phyloP scores from a whole-genome alignment of 2,888 invertebrate genomes.

The Escarpia spicata region DNA sequence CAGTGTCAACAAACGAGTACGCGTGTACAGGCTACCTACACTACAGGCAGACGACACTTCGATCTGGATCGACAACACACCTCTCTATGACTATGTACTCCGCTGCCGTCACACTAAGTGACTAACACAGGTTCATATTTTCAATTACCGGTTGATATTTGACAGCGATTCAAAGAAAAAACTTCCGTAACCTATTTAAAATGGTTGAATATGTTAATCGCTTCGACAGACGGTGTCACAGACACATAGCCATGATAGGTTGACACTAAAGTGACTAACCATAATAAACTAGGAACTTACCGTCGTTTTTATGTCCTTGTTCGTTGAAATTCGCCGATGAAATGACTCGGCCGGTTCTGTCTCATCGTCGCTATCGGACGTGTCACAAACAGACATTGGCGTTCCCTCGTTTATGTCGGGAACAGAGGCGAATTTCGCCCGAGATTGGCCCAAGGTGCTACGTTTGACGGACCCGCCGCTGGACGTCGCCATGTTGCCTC shows the following conservation, averaged over 20 bases:
- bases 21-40: too few species aligned
- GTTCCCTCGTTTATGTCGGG: neutral
- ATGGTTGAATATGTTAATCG: neutral
- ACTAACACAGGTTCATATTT: neutral
- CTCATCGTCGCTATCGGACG: constrained; percentile 85
- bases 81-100: too few species aligned
- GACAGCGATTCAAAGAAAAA: neutral
- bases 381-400: constrained; percentile 64
- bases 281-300: constrained; percentile 69
- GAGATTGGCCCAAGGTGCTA: neutral
- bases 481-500: neutral
- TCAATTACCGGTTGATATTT: too few species aligned
- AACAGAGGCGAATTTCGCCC: neutral
- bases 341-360: constrained; percentile 81
- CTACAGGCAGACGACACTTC: too few species aligned
- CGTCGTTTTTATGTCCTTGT: constrained; percentile 82
- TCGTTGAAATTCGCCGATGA: constrained; percentile 83
- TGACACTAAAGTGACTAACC: neutral
- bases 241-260: neutral
- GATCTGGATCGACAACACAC: too few species aligned
- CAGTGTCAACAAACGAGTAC: too few species aligned
- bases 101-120: too few species aligned
- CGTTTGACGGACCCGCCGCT: neutral
- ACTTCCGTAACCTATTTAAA: neutral
- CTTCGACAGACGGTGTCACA: constrained; percentile 13